Conservation (phyloP, 2,888 invertebrate genomes). For the Amphipyra berbera region DNA sequence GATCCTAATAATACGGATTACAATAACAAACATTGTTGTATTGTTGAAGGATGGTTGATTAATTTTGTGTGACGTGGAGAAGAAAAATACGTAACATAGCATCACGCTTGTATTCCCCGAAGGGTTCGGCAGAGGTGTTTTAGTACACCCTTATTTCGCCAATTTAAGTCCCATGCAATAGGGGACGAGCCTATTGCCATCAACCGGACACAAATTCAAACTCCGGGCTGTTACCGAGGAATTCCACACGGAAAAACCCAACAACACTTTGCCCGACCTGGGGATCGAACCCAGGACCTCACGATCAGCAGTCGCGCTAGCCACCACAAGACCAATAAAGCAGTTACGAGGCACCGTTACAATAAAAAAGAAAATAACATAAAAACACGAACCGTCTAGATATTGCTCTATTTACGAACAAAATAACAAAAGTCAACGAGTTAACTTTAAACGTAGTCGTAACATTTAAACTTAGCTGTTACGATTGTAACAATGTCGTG, state of each 20-base stretch:
- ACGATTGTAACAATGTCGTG: slow-evolving; percentile 41
- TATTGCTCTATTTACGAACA: slow-evolving; percentile 35
- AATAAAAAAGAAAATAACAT: not conserved
- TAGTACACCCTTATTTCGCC: too few species aligned
- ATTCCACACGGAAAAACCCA: too few species aligned
- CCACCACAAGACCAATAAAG: too few species aligned
- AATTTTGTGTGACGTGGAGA: not conserved
- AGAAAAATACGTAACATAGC: not conserved
- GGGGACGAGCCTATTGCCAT: too few species aligned
- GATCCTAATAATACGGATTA: slow-evolving; percentile 45
- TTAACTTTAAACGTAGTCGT: slow-evolving; percentile 52
- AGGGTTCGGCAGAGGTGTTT: too few species aligned
- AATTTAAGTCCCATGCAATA: too few species aligned
- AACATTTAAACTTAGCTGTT: slow-evolving; percentile 49
- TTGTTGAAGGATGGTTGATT: not conserved
- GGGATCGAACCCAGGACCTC: too few species aligned
- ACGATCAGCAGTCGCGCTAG: too few species aligned
- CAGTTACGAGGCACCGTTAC: not conserved
- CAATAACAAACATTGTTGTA: slow-evolving; percentile 56
- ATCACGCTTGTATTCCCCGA: too few species aligned
- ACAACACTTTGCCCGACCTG: too few species aligned
- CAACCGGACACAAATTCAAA: too few species aligned
- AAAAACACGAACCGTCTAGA: slow-evolving; percentile 11
- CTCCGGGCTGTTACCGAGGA: too few species aligned
- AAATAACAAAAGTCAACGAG: slow-evolving; percentile 42